Percentiles rank a stretch among this genome's conserved stretches.
Evolutionary conservation across 2,888 invertebrate genomes (phyloP).

Genomic region (Rhamphomyia laevipes): DNA sequence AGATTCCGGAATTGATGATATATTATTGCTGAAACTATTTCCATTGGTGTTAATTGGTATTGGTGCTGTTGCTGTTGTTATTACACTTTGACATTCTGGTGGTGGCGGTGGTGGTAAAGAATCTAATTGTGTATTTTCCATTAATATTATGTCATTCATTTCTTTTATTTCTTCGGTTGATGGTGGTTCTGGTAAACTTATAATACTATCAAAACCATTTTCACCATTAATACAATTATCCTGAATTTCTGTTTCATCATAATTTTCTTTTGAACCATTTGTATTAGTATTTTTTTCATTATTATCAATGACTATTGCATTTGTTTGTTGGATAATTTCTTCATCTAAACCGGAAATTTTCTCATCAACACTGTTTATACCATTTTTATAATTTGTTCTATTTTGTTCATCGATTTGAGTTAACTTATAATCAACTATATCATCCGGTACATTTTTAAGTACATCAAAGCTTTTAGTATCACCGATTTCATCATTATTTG

Average conservation of each 20-base stretch:
- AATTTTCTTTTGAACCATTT: background rate
- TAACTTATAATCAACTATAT: too few relatives aligned
- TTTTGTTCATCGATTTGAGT: too few relatives aligned
- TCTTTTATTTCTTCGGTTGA: conserved; percentile 34
- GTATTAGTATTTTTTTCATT: background rate
- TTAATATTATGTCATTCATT: conserved; percentile 27
- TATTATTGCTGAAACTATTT: background rate
- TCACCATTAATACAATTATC: conserved; percentile 16
- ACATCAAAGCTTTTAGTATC: too few relatives aligned
- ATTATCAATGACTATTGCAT: background rate
- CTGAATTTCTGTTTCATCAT: conserved; percentile 9
- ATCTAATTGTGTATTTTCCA: conserved; percentile 33
- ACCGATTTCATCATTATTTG: too few relatives aligned
- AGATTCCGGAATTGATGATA: too few relatives aligned
- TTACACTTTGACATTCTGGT: conserved; percentile 16
- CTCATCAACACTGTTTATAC: conserved; percentile 25
- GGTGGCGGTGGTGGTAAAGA: conserved; percentile 36
- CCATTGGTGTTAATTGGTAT: background rate
- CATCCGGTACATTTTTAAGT: too few relatives aligned
- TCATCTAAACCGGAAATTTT: conserved; percentile 7
- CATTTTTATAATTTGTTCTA: background rate
- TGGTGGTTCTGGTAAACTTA: conserved; percentile 36
- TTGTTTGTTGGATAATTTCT: background rate
- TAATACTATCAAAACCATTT: conserved; percentile 33
- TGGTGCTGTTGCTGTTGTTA: background rate